Conservation (phyloP, 2,113 vertebrate species). For the Cathartes aura region DNA sequence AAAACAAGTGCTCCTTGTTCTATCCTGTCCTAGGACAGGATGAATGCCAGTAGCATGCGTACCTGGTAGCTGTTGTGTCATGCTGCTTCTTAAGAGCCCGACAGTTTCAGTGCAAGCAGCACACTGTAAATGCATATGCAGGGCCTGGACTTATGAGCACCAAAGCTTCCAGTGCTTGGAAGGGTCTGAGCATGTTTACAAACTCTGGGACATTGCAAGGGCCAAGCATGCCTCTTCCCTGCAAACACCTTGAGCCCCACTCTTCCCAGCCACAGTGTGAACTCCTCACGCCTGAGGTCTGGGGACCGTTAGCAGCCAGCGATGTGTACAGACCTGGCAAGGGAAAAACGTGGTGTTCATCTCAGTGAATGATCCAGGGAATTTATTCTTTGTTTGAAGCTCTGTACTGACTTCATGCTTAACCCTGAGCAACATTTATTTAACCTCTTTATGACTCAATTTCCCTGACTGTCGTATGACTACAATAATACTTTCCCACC, state of each 20-base stretch:
- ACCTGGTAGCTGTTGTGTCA: neutral
- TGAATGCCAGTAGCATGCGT: neutral
- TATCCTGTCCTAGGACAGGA: neutral
- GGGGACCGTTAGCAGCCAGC: neutral
- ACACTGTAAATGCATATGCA: rapidly evolving
- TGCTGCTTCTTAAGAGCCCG: rapidly evolving
- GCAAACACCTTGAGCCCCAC: neutral
- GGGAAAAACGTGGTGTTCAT: neutral
- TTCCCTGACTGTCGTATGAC: neutral
- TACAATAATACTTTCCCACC: neutral
- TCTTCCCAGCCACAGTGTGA: rapidly evolving
- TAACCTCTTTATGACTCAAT: neutral
- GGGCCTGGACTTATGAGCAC: neutral
- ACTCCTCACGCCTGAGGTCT: neutral
- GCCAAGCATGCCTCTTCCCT: neutral
- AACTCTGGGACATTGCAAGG: neutral
- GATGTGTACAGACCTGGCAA: rapidly evolving
- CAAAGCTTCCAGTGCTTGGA: neutral
- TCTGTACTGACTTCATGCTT: neutral
- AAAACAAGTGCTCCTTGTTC: neutral
- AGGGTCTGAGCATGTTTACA: neutral
- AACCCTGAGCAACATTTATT: neutral
- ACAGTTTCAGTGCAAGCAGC: neutral
- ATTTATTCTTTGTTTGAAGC: neutral
- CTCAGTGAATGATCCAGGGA: neutral